Base-by-base conservation (phyloP, 2,888 invertebrate species). In the Siphlonurus alternatus region DNA sequence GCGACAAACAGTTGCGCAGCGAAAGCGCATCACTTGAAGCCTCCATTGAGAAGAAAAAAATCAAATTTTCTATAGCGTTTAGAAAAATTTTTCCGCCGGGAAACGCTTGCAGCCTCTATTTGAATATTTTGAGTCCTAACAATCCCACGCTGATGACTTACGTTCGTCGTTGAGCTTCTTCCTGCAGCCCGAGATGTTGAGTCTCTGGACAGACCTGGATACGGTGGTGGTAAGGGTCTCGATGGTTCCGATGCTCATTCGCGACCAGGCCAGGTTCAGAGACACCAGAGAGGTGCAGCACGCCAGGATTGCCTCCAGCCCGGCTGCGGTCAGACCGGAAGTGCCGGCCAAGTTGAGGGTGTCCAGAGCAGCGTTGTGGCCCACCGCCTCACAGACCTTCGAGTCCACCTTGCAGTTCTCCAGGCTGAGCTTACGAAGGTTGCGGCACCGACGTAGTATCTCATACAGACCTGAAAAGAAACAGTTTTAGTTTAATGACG, bases 261-360 rank as follows among this genome's bases (percentile, higher is more conserved):
- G 78, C 63, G 90, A 89, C 93, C 95, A 95, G 0, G 88, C 86
- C 68, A 94, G 76, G 75, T 94, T 94, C 23, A 90, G 74, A 66
- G 89, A 84, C 66, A 79, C 79, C 61, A 86, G 74, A 64, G 85
- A 86, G 74, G 74, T 75, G 70, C 85, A 85, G 61, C 83, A 82
- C 1, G 76, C 75, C 63, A 87, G 74, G 70, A 93, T 78, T 63
- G 78, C 75, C 15, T 79, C 76, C 0, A 93, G 72, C 23, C 88
- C 87, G 63, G 79, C 76, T 0, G 80, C 76, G 19, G 83, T 81
- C 5, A 94, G 73, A 0, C 90, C 92, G 63, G 80, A 80, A 23
- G 85, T 85, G 89, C 93, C 90, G 0, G 90, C 83, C 71, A 94
- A 76, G 77, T 95, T 94, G 22, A 95, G 78, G 0, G 88, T 85